These are phyloP conservation scores for Leucoraja erinaceus DNA, from an alignment of 2,113 vertebrate genomes.

Conservation along the genomic window DNA sequence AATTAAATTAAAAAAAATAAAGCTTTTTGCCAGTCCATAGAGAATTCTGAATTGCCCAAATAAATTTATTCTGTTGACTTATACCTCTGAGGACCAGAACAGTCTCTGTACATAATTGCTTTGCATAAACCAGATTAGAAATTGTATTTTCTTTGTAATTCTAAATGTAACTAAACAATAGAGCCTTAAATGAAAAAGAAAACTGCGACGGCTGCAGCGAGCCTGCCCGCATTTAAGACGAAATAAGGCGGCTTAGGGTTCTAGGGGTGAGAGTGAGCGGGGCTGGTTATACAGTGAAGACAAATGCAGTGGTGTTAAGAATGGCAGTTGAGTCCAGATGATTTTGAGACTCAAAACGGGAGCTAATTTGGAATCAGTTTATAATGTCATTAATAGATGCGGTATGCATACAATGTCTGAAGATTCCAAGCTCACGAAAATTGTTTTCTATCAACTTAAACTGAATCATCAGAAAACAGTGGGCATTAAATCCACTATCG, in stretches of 20 bases:
- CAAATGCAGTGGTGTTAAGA: neutral
- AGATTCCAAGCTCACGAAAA: neutral
- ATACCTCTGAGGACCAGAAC: neutral
- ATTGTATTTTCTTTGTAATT: slow-evolving; percentile 13
- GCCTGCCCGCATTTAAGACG: neutral
- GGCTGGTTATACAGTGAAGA: neutral
- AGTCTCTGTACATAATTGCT: neutral
- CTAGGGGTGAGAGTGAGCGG: neutral
- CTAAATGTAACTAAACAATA: neutral
- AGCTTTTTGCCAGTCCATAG: neutral
- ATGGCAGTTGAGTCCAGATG: neutral
- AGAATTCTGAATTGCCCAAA: neutral
- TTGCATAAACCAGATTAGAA: slow-evolving; percentile 14
- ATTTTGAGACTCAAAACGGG: neutral
- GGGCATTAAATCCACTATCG: neutral
- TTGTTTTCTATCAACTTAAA: neutral
- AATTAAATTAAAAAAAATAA: neutral
- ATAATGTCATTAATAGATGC: neutral
- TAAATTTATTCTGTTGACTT: neutral
- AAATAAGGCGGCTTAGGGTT: neutral
- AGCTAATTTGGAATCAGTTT: neutral
- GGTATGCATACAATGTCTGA: neutral
- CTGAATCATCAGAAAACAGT: neutral
- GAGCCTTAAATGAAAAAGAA: neutral
- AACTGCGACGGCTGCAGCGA: neutral